Percentiles rank a stretch among this genome's conserved stretches.
phyloP scores from a whole-genome alignment of 2,113 vertebrate species.

The Oryzias woworae region DNA sequence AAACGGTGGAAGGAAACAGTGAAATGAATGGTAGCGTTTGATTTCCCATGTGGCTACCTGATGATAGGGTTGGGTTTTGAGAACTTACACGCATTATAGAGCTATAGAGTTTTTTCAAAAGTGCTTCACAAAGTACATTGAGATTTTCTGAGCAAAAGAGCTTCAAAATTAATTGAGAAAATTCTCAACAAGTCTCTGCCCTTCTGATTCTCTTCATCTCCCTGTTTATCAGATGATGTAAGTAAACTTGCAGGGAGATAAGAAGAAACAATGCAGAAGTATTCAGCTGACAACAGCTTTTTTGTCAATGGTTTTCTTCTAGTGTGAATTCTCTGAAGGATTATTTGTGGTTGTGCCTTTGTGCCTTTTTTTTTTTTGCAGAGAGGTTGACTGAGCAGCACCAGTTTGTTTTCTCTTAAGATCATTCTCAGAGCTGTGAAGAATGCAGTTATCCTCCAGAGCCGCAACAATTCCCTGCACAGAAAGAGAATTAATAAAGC shows the following conservation, averaged over 20 bases:
- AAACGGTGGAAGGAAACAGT: conserved; percentile 52
- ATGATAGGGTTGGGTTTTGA: conserved; percentile 55
- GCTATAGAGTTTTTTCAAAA: conserved; percentile 38
- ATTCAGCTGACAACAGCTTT: conserved; percentile 6
- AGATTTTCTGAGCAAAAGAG: conserved; percentile 23
- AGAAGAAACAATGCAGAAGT: conserved; percentile 13
- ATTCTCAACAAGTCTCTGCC: conserved; percentile 26
- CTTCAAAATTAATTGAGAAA: conserved; percentile 35
- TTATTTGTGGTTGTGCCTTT: conserved; percentile 52
- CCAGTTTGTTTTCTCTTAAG: conserved; percentile 45
- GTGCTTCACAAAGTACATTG: conserved; percentile 30
- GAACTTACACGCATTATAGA: conserved; percentile 49
- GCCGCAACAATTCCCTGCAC: conserved; percentile 43
- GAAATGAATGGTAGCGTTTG: conserved; percentile 55
- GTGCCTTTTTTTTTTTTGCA: conserved; percentile 25
- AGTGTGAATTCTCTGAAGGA: conserved; percentile 46
- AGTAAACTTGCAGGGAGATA: conserved; percentile 16
- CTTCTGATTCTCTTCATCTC: conserved; percentile 26
- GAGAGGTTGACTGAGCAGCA: conserved; percentile 54
- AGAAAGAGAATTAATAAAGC: conserved; percentile 11
- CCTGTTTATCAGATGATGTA: conserved; percentile 12
- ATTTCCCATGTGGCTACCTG: conserved; percentile 64
- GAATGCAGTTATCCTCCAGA: conserved; percentile 58
- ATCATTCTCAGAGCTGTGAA: conserved; percentile 26
- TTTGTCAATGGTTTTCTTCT: conserved; percentile 23